These are phyloP conservation scores for Coronaproctus castanopsis DNA, from an alignment of 2,888 invertebrate species.

Conservation along the genomic window DNA sequence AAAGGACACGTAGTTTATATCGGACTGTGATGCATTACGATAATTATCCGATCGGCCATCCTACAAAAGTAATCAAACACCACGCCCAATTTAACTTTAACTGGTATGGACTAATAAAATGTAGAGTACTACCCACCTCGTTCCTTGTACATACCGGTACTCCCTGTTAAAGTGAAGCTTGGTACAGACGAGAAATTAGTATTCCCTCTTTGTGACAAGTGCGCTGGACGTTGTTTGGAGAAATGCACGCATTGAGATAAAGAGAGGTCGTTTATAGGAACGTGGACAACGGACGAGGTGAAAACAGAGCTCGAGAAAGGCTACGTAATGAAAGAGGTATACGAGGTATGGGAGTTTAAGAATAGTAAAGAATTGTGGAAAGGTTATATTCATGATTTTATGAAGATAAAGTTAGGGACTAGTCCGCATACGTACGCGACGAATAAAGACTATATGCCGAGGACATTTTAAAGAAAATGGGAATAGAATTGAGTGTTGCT, in stretches of 20 bases:
- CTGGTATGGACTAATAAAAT: slow-evolving; percentile 1
- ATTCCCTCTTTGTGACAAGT: slow-evolving; percentile 24
- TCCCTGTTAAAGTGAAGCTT: slow-evolving; percentile 22
- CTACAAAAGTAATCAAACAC: not conserved
- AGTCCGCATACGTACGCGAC: slow-evolving; percentile 8
- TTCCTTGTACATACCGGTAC: slow-evolving; percentile 14
- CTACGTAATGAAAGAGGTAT: too few species aligned
- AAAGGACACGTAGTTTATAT: slow-evolving; percentile 5
- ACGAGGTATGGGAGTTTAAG: too few species aligned
- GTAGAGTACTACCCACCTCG: slow-evolving; percentile 7
- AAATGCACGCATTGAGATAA: too few species aligned
- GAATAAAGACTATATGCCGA: slow-evolving; percentile 16
- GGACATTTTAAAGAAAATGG: slow-evolving; percentile 16
- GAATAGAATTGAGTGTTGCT: too few species aligned
- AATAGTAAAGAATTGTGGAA: slow-evolving; percentile 16
- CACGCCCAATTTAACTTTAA: slow-evolving; percentile 1
- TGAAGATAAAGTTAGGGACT: too few species aligned
- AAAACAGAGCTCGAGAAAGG: too few species aligned
- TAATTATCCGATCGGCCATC: slow-evolving; percentile 7
- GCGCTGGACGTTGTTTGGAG: slow-evolving; percentile 22
- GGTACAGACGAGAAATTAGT: slow-evolving; percentile 19
- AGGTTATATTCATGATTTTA: slow-evolving; percentile 17
- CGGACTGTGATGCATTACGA: slow-evolving; percentile 4
- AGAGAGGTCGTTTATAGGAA: too few species aligned
- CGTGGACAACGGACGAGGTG: too few species aligned